phyloP scores from a whole-genome alignment of 1,140 invertebrate species.

The Micrasema longulum region DNA sequence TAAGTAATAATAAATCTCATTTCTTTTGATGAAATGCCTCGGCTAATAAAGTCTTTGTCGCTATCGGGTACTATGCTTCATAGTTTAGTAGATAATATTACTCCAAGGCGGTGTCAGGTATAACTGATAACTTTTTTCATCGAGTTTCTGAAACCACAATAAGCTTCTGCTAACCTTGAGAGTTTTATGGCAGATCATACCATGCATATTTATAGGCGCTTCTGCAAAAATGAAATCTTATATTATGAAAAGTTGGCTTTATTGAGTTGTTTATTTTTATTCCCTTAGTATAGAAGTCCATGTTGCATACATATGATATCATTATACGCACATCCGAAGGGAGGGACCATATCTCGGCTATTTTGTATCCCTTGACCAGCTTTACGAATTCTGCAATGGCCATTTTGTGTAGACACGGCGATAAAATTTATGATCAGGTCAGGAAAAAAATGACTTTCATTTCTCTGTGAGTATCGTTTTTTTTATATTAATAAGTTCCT shows the following conservation, averaged over 20 bases:
- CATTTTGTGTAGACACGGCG: too few species aligned
- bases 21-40: too few species aligned
- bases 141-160: slow-evolving; percentile 15
- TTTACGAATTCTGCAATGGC: neutral
- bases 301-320: slow-evolving; percentile 13
- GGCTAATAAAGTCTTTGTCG: too few species aligned
- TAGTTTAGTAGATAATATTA: too few species aligned
- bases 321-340: slow-evolving; percentile 4
- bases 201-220: slow-evolving; percentile 22
- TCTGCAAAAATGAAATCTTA: slow-evolving; percentile 35
- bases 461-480: too few species aligned
- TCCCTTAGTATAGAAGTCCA: neutral
- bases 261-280: slow-evolving; percentile 37
- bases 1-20: too few species aligned
- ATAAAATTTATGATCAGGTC: too few species aligned
- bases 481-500: too few species aligned
- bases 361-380: slow-evolving; percentile 6
- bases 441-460: too few species aligned
- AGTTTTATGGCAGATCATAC: slow-evolving; percentile 11
- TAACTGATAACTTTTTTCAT: too few species aligned
- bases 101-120: too few species aligned
- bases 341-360: neutral
- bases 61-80: too few species aligned
- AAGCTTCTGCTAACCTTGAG: neutral
- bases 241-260: slow-evolving; percentile 24